Percentiles rank a stretch among this genome's conserved stretches.
Conservation (phyloP, 2,797 vertebrate genomes). For the Coracias cyanogaster region DNA sequence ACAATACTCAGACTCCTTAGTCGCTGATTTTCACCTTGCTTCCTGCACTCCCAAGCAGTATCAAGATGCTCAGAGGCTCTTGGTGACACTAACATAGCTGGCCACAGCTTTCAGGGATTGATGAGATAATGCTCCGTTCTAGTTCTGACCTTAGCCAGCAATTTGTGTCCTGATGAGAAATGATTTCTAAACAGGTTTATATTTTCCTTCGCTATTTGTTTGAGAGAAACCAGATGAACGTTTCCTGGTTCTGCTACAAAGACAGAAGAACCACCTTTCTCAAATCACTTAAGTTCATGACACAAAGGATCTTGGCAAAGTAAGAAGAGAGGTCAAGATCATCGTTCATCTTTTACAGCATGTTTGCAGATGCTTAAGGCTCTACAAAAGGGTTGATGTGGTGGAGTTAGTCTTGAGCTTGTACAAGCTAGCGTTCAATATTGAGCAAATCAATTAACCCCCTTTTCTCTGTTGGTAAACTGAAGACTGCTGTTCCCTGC, state of each 20-base stretch:
- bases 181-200: neutral
- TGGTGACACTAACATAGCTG: neutral
- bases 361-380: neutral
- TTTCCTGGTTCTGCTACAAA: neutral
- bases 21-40: neutral
- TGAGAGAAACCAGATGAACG: conserved; percentile 16
- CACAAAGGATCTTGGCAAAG: neutral
- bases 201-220: neutral
- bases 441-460: neutral
- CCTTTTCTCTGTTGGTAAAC: neutral
- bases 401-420: neutral
- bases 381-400: neutral
- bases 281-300: neutral
- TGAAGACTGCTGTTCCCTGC: neutral
- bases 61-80: neutral
- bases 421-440: neutral
- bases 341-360: neutral
- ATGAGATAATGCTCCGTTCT: neutral
- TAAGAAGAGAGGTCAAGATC: neutral
- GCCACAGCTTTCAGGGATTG: neutral
- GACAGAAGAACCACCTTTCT: neutral
- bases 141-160: neutral
- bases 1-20: neutral
- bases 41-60: neutral
- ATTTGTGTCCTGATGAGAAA: neutral